Percentiles rank a stretch among this genome's conserved stretches.
Conservation (phyloP, 2,797 vertebrate genomes). For the Numenius phaeopus region DNA sequence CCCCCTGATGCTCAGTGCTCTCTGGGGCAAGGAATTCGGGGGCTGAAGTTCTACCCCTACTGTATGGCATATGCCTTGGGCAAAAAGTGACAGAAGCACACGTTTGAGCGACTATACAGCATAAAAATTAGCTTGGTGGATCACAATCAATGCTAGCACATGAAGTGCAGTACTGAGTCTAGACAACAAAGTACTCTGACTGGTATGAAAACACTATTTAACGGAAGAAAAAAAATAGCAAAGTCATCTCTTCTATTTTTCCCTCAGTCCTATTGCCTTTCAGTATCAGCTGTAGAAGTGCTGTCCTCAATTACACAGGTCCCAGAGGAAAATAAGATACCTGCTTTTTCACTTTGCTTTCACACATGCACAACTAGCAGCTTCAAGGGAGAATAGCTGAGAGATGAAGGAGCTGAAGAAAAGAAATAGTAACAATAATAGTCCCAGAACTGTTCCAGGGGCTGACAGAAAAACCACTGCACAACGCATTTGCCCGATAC, state of each 20-base stretch:
- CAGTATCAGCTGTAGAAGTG: background rate
- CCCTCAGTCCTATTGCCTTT: background rate
- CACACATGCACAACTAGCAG: background rate
- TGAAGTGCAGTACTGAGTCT: background rate
- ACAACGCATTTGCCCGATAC: background rate
- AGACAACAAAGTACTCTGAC: background rate
- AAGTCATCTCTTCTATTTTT: background rate
- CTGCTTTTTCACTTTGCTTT: conserved; percentile 10
- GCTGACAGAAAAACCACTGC: background rate
- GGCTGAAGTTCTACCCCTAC: background rate
- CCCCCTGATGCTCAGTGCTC: background rate
- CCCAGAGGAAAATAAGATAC: background rate
- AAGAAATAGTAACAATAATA: background rate
- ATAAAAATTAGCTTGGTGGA: background rate
- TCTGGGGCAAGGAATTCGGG: background rate
- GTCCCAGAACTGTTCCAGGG: background rate
- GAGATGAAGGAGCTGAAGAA: background rate
- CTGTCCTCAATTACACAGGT: background rate
- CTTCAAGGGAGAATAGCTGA: background rate
- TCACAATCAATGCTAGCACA: background rate
- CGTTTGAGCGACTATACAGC: background rate
- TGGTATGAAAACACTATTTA: background rate
- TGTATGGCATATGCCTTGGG: background rate
- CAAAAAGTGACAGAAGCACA: background rate
- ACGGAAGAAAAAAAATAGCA: background rate